Evolutionary conservation across 2,888 invertebrate species (phyloP).

Genomic region (Leptinotarsa juncta): DNA sequence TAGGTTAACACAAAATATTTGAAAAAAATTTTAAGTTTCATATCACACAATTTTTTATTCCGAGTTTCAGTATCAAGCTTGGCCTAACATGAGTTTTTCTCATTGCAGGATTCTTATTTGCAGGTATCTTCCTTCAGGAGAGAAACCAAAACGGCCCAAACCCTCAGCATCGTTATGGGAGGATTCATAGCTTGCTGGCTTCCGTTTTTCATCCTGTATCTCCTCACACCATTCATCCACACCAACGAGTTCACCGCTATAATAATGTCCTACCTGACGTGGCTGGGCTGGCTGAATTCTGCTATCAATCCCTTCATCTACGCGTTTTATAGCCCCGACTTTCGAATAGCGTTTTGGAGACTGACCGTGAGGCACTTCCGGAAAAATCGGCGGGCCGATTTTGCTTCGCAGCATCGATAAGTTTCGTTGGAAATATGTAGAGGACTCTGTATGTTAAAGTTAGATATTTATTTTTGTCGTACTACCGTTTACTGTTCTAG

Average conservation of each 20-base stretch:
- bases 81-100: neutral
- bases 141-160: constrained; percentile 90
- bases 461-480: constrained; percentile 23
- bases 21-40: neutral
- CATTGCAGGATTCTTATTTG: constrained; percentile 2
- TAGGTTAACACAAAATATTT: too few relatives aligned
- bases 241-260: constrained; percentile 68
- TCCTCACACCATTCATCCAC: constrained; percentile 83
- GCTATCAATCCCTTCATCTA: constrained; percentile 93
- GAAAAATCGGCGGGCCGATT: constrained; percentile 61
- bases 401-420: constrained; percentile 63
- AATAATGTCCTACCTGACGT: constrained; percentile 82
- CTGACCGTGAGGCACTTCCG: constrained; percentile 79
- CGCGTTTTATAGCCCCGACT: constrained; percentile 89
- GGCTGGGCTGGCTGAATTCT: constrained; percentile 92
- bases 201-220: constrained; percentile 86
- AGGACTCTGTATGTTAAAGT: neutral
- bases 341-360: constrained; percentile 87
- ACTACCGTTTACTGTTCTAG: constrained; percentile 32
- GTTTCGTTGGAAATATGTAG: neutral
- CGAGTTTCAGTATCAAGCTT: neutral
- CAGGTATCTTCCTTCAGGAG: constrained; percentile 74
- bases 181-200: constrained; percentile 91
- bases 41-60: neutral
- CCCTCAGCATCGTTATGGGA: constrained; percentile 86